Evolutionary conservation across 2,797 vertebrate species (phyloP).

Genomic region (Spondyliosoma cantharus): DNA sequence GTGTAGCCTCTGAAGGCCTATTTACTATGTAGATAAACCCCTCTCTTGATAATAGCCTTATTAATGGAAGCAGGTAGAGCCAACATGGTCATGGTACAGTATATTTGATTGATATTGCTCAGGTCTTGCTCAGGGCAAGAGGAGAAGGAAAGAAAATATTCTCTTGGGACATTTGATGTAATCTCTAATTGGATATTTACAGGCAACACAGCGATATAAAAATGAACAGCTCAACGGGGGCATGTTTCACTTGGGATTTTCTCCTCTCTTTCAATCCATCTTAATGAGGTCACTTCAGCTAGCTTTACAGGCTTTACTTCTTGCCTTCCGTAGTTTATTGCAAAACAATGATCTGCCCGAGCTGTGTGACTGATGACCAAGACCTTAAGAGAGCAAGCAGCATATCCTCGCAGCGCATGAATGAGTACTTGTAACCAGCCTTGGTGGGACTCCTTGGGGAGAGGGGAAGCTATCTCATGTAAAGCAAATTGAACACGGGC

Average conservation of each 20-base stretch:
- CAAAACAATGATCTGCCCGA: constrained; percentile 55
- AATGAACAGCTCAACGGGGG: constrained; percentile 36
- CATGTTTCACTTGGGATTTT: constrained; percentile 25
- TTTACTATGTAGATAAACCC: constrained; percentile 40
- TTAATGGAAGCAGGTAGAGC: constrained; percentile 45
- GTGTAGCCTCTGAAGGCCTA: constrained; percentile 22
- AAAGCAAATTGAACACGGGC: constrained; percentile 65
- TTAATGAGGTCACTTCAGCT: constrained; percentile 53
- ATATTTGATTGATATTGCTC: constrained; percentile 38
- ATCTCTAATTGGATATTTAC: constrained; percentile 62
- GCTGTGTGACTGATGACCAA: constrained; percentile 53
- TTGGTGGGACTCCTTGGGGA: constrained; percentile 46
- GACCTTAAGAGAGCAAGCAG: constrained; percentile 46
- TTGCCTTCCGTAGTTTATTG: constrained; percentile 49
- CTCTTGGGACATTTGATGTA: constrained; percentile 44
- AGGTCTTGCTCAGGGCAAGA: constrained; percentile 9
- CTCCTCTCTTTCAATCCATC: constrained; percentile 42
- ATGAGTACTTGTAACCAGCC: constrained; percentile 47
- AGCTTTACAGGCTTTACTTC: constrained; percentile 29
- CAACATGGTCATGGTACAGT: constrained; percentile 29
- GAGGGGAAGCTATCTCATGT: constrained; percentile 53
- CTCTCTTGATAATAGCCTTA: constrained; percentile 31
- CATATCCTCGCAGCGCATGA: constrained; percentile 36
- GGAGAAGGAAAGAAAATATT: constrained; percentile 7
- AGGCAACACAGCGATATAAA: constrained; percentile 16